Evolutionary conservation across 2,888 invertebrate genomes (phyloP).

Genomic region (Cheiracanthium punctorium): DNA sequence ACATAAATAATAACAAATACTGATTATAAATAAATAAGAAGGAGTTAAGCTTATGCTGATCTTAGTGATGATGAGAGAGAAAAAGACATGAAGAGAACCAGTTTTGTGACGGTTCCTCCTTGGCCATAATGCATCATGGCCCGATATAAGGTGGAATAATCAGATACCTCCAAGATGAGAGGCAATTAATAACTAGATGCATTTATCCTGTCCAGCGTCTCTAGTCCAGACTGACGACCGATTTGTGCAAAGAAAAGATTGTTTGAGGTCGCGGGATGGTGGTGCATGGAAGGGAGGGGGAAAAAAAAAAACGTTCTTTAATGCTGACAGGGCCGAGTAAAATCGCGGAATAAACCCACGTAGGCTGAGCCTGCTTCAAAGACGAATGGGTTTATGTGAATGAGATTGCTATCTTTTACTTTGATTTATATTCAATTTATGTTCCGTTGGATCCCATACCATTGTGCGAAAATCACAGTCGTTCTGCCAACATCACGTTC

Average conservation of each 20-base stretch:
- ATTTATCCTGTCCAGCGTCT: slow-evolving; percentile 56
- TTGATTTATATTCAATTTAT: too few species aligned
- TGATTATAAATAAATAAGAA: too few species aligned
- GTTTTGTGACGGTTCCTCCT: background rate
- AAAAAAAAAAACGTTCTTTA: slow-evolving; percentile 34
- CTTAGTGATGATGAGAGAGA: background rate
- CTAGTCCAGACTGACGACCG: slow-evolving; percentile 24
- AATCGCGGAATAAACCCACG: background rate
- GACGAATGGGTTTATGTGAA: too few species aligned
- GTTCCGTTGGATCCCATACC: too few species aligned
- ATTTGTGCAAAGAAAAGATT: slow-evolving; percentile 18
- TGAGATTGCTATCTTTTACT: too few species aligned
- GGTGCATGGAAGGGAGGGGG: background rate
- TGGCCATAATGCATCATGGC: slow-evolving; percentile 35
- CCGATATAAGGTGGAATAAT: slow-evolving; percentile 30
- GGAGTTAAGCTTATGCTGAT: background rate
- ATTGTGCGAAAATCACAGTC: too few species aligned
- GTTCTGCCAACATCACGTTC: too few species aligned
- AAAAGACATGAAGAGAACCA: slow-evolving; percentile 17
- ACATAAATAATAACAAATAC: too few species aligned
- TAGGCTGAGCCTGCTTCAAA: too few species aligned
- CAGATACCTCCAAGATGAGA: slow-evolving; percentile 48
- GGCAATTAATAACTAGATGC: slow-evolving; percentile 52
- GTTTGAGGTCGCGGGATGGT: slow-evolving; percentile 39
- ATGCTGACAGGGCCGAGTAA: background rate